A percentile compares a stretch with the other conserved stretches of the same genome.
These are phyloP conservation scores for Catharus ustulatus DNA, from an alignment of 2,797 vertebrate species.

Conservation along the genomic window DNA sequence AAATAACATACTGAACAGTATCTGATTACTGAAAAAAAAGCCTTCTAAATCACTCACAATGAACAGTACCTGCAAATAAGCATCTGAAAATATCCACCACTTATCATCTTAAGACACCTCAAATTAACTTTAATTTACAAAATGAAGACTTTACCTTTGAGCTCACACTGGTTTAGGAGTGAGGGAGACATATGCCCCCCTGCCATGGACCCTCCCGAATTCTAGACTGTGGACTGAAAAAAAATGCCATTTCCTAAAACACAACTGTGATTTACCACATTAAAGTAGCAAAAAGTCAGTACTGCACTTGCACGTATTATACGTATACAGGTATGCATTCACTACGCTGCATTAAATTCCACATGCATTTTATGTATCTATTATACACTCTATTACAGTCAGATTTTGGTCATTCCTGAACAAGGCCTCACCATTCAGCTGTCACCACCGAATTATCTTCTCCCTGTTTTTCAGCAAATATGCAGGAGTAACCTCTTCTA, in stretches of 20 bases:
- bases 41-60: slow-evolving; percentile 59
- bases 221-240: slow-evolving; percentile 3
- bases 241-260: slow-evolving; percentile 38
- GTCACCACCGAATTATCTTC: background rate
- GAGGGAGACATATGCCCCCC: background rate
- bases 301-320: slow-evolving; percentile 52
- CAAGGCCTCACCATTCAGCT: slow-evolving; percentile 26
- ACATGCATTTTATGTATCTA: slow-evolving; percentile 69
- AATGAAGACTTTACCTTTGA: slow-evolving; percentile 53
- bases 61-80: slow-evolving; percentile 55
- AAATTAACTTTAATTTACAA: slow-evolving; percentile 53
- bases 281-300: slow-evolving; percentile 46
- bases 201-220: background rate
- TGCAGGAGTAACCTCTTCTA: background rate
- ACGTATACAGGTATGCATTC: slow-evolving; percentile 53
- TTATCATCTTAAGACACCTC: slow-evolving; percentile 36
- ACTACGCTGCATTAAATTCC: slow-evolving; percentile 61
- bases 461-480: background rate
- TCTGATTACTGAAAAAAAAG: slow-evolving; percentile 54
- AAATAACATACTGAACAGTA: slow-evolving; percentile 61
- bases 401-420: slow-evolving; percentile 52
- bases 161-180: background rate
- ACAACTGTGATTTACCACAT: slow-evolving; percentile 50
- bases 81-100: slow-evolving; percentile 56
- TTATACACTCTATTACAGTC: slow-evolving; percentile 48